phyloP scores from a whole-genome alignment of 2,888 invertebrate species.

The Coronaproctus castanopsis region DNA sequence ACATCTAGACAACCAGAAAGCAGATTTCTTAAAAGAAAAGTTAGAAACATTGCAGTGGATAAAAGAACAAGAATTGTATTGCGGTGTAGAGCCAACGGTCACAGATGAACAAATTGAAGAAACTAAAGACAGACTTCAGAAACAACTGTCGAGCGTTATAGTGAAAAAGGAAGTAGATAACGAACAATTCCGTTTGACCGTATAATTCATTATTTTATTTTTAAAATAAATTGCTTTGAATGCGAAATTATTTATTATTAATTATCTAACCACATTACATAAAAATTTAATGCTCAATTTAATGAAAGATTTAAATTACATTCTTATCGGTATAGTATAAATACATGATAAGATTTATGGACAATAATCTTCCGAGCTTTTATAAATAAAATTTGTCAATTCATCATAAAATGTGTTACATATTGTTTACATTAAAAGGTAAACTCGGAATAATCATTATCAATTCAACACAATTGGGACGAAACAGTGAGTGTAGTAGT shows the following conservation, averaged over 20 bases:
- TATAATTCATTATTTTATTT: background rate
- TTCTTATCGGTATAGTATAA: no score
- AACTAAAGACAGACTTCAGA: conserved; percentile 34
- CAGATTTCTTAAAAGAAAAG: conserved; percentile 51
- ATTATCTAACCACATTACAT: no score
- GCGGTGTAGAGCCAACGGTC: conserved; percentile 41
- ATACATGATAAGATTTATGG: no score
- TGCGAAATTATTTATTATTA: conserved; percentile 4
- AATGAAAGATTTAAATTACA: no score
- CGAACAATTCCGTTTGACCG: background rate
- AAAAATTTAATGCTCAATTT: no score
- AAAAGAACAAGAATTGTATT: conserved; percentile 48
- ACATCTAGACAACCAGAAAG: conserved; percentile 47
- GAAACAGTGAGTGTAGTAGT: no score
- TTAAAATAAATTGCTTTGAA: background rate
- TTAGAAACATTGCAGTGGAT: conserved; percentile 47
- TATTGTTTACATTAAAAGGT: no score
- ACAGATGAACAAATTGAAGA: conserved; percentile 43
- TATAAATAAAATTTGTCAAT: no score
- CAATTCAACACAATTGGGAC: no score
- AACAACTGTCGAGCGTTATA: conserved; percentile 21
- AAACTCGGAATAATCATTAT: no score
- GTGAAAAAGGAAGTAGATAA: background rate
- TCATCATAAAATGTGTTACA: no score
- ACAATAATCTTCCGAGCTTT: no score